A percentile compares a stretch with the other conserved stretches of the same genome.
These are phyloP conservation scores for Acanthoscelides obtectus DNA, from an alignment of 2,888 invertebrate genomes.

Conservation along the genomic window DNA sequence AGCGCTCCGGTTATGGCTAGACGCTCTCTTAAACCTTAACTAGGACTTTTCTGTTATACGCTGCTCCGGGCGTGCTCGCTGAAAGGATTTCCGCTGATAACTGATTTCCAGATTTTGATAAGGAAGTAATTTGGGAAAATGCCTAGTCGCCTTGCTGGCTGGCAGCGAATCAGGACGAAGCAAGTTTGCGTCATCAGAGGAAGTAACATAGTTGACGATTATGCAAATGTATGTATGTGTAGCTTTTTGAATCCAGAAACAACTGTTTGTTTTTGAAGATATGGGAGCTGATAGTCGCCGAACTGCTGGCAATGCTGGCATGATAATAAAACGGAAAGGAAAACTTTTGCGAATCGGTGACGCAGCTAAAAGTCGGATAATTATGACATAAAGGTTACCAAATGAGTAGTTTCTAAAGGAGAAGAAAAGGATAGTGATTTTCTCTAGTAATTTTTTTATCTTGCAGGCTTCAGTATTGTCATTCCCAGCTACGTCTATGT, in stretches of 20 bases:
- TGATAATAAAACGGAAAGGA: too few relatives aligned
- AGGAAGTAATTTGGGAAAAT: not conserved
- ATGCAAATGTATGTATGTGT: not conserved
- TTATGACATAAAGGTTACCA: too few relatives aligned
- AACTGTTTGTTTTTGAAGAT: not conserved
- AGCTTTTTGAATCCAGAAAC: not conserved
- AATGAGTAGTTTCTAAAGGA: too few relatives aligned
- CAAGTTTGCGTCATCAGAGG: not conserved
- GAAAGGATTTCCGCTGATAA: not conserved
- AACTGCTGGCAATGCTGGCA: too few relatives aligned
- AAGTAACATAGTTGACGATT: not conserved
- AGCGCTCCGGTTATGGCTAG: not conserved
- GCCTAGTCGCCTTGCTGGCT: not conserved
- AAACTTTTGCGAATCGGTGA: too few relatives aligned
- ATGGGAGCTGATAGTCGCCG: not conserved
- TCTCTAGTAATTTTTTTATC: too few relatives aligned
- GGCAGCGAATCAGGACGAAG: not conserved
- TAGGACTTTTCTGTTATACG: not conserved
- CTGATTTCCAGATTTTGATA: not conserved
- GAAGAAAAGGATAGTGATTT: too few relatives aligned
- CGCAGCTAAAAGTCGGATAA: too few relatives aligned
- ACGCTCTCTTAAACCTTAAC: not conserved
- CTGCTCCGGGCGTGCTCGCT: not conserved
- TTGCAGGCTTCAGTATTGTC: too few relatives aligned
- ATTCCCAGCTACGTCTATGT: too few relatives aligned